A percentile compares a stretch with the other conserved stretches of the same genome.
phyloP scores from a whole-genome alignment of 1,140 invertebrate genomes.

The Pseudachorutes palmiensis region DNA sequence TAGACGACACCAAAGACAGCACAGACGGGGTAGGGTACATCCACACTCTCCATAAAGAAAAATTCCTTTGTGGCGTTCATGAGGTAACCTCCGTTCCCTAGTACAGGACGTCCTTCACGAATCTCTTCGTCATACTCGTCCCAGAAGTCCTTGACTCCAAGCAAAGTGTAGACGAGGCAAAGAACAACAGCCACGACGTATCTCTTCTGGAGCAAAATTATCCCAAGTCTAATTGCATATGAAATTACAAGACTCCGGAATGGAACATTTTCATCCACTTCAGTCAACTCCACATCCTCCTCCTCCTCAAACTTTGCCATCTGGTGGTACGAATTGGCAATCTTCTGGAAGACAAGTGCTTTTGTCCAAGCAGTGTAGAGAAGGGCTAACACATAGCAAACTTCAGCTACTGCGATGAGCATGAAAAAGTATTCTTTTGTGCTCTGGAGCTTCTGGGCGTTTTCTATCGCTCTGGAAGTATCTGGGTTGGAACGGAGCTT shows the following conservation, averaged over 20 bases:
- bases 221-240: not conserved
- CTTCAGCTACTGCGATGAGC: not conserved
- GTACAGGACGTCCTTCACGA: not conserved
- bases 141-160: slow-evolving; percentile 1
- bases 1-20: not conserved
- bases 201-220: not conserved
- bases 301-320: slow-evolving; percentile 8
- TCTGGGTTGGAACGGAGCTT: not conserved
- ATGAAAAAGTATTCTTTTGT: not conserved
- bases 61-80: not conserved
- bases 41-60: not conserved
- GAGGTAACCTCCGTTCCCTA: not conserved
- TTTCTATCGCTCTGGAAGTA: not conserved
- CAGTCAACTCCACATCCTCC: not conserved
- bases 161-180: not conserved
- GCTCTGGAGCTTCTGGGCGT: not conserved
- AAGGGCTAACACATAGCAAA: not conserved
- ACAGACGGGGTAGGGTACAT: not conserved
- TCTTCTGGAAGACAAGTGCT: not conserved
- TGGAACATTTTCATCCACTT: not conserved
- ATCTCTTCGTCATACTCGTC: slow-evolving; percentile 1
- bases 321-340: not conserved
- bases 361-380: not conserved
- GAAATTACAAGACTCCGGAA: not conserved
- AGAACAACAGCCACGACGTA: not conserved